Evolutionary conservation across 2,113 vertebrate genomes (phyloP), one percentile per base, ranked within the genome.

Genomic region (Balaeniceps rex): DNA sequence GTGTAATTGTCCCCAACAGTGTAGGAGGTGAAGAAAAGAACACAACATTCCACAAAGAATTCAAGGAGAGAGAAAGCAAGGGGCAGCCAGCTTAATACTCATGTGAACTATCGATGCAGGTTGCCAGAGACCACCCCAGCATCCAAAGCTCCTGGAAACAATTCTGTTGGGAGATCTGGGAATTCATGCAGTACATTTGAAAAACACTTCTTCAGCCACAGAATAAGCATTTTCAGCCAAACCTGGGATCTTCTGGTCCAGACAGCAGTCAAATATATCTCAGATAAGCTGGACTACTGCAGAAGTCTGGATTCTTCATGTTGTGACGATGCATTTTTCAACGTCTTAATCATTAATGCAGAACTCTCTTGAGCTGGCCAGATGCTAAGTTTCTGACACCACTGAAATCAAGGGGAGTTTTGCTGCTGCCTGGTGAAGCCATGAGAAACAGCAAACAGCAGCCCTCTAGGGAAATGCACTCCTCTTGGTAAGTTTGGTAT

Each of bases 51-150:
- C 47, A 55, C 1, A 3, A 64, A 70, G 64, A 66, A 71, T 40
- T 63, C 6, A 77, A 51, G 72, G 42, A 38, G 19, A 38, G 3
- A 77, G 42, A 83, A 83, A 60, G 65, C n/a, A 75, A 84, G 66
- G 42, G 17, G 25, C n/a, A 68, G 34, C 6, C 49, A 72, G 54
- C 6, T 72, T 57, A 24, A 80, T 21, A 36, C 19, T 66, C 25
- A 14, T 7, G 15, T 33, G 66, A 88, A 49, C 6, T 31, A 57
- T 13, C 0, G 0, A 21, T 46, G 47, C 33, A 21, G 38, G 12
- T 29, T 87, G 85, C 38, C 87, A 94, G 86, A 72, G 60, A 78
- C 23, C 60, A 74, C 4, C 10, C 26, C 28, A 74, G 36, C 51
- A 57, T 12, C 15, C 72, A 77, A 83, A 88, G 14, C 5, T 89